phyloP scores from a whole-genome alignment of 2,888 invertebrate genomes.

The Agrochola circellaris region DNA sequence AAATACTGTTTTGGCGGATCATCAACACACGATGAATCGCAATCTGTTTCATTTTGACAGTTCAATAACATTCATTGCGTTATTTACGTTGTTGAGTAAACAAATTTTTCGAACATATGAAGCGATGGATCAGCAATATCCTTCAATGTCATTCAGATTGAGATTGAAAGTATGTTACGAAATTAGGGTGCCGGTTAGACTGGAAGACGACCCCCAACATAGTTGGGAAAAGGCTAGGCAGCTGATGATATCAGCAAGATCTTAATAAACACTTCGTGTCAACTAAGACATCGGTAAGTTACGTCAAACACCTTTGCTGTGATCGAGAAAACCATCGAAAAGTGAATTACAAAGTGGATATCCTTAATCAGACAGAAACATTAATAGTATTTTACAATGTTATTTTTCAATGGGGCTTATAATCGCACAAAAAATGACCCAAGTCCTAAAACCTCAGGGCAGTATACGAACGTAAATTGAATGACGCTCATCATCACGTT shows the following conservation, averaged over 20 bases:
- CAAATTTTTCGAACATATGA: too few species aligned
- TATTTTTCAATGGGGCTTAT: neutral
- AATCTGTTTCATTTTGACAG: too few species aligned
- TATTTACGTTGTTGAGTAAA: too few species aligned
- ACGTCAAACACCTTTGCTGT: neutral
- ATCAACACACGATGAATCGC: too few species aligned
- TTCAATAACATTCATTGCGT: too few species aligned
- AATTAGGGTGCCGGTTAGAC: neutral
- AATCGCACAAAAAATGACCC: conserved; percentile 30
- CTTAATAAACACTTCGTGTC: neutral
- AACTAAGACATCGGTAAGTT: neutral
- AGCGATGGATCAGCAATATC: too few species aligned
- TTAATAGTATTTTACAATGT: neutral
- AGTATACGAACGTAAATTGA: conserved; percentile 18
- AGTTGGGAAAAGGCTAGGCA: neutral
- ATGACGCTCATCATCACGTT: conserved; percentile 18
- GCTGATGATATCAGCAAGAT: neutral
- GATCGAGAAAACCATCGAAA: neutral
- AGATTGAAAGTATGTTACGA: too few species aligned
- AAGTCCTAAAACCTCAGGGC: conserved; percentile 17
- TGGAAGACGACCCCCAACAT: neutral
- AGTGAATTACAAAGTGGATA: neutral
- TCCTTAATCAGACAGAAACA: neutral
- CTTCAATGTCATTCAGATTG: too few species aligned
- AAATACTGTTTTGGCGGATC: too few species aligned